phyloP scores from a whole-genome alignment of 1,140 invertebrate species.

The Phortica variegata region DNA sequence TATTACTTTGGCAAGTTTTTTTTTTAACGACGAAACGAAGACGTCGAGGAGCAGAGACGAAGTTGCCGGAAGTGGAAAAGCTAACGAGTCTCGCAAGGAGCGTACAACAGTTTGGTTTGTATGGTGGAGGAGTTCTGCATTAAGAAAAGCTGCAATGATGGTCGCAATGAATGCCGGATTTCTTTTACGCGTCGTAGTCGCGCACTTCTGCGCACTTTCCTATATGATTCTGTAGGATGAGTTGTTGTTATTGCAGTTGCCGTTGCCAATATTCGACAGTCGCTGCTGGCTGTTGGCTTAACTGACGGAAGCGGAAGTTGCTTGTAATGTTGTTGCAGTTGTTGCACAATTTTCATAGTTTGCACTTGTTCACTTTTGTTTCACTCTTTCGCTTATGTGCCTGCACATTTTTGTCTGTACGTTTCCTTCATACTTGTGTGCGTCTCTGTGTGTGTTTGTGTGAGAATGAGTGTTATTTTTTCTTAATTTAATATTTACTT shows the following conservation, averaged over 20 bases:
- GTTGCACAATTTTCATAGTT: background rate
- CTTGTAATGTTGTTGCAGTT: background rate
- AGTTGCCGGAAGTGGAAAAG: no score
- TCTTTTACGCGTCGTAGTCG: no score
- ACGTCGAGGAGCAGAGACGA: constrained; percentile 14
- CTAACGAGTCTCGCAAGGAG: no score
- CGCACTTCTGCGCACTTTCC: no score
- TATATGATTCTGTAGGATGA: no score
- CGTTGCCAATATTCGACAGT: background rate
- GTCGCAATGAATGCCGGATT: no score
- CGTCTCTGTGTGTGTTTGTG: constrained; percentile 14
- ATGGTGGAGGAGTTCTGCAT: no score
- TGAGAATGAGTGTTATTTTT: constrained; percentile 19
- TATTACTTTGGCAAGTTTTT: constrained; percentile 31
- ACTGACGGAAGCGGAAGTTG: constrained; percentile 17
- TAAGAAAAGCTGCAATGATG: constrained; percentile 32
- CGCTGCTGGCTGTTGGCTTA: background rate
- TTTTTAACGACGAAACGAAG: constrained; percentile 1
- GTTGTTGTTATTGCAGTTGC: constrained; percentile 1
- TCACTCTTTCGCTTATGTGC: constrained; percentile 17
- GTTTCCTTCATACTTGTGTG: constrained; percentile 3
- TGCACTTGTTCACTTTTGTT: constrained; percentile 4
- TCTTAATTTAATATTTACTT: constrained; percentile 55
- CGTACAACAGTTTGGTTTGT: no score
- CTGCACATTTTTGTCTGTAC: constrained; percentile 28